Evolutionary conservation across 2,113 vertebrate species (phyloP).

Genomic region (Colinus virginianus): DNA sequence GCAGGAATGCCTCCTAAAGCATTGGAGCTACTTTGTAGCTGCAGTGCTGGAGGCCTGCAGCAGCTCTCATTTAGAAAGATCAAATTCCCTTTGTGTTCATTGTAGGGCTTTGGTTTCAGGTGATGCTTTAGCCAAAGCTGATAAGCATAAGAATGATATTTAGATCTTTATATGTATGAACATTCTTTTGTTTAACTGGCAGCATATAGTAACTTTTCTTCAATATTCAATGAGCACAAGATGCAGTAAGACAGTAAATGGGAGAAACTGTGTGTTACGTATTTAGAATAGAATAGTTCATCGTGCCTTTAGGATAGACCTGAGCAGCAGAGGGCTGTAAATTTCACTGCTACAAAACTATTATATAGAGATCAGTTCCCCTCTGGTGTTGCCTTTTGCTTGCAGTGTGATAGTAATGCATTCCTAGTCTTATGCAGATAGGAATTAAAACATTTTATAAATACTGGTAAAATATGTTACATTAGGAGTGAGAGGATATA

Average conservation of each 20-base stretch:
- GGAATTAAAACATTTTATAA: background rate
- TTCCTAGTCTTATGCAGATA: background rate
- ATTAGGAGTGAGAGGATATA: background rate
- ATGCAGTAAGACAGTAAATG: background rate
- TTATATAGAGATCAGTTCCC: background rate
- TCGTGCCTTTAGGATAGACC: background rate
- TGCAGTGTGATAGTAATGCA: background rate
- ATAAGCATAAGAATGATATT: background rate
- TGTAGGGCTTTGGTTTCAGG: background rate
- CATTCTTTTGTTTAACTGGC: background rate
- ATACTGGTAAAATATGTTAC: background rate
- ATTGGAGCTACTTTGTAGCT: background rate
- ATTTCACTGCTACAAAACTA: background rate
- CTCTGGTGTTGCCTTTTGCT: background rate
- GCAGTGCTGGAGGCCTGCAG: background rate
- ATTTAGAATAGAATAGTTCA: background rate
- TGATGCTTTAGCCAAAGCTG: background rate
- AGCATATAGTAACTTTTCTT: background rate
- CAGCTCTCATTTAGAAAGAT: background rate
- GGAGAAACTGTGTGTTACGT: background rate
- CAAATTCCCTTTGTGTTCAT: background rate
- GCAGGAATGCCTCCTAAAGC: constrained; percentile 3
- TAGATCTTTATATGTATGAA: background rate
- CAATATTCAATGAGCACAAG: background rate
- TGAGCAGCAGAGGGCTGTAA: background rate